Base-by-base conservation (phyloP, 1,140 invertebrate species). In the Luehdorfia chinensis region DNA sequence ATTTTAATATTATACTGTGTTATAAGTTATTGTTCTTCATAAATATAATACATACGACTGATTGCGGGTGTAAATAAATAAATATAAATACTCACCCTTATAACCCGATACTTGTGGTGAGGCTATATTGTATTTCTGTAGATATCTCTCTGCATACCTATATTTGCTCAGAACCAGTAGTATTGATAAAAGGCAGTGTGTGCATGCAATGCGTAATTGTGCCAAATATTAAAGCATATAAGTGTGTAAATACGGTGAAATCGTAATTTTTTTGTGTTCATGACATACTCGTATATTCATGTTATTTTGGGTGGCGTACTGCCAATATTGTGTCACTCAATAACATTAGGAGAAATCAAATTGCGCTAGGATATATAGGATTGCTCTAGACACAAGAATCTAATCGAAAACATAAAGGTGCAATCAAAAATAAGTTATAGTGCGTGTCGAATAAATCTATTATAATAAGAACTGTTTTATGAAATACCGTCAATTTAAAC, bases 21-120 rank as follows among this genome's bases (percentile, higher is more conserved):
- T 30, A 43, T 43, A 66, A 58, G 61, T 48, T 71, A 64, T 68
- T 68, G 65, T 66, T 68, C 80, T 75, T 76, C 83, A 83, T 84
- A 78, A 77, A 80, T 66, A 55, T 63, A 66, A 66, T 61, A 59
- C 74, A 68, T 80, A 80, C 71, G 83, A 86, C 83, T 86, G 83
- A 86, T 75, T 77, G 75, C 80, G 76, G 77, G 75, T 83, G 83
- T 86, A 86, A 71, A 86, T 84, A 84, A 65, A 52, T 27, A 83
- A 85, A 74, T 56, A 33, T 83, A 83, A 80, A 75, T 59, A 58
- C 69, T 77, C 76, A 74, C 73, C 73, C 66, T 67, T 72, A 72
- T 66, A 64, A 45, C 74, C 77, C 77, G 66, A 62, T 55, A 51
- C 68, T 61, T 66, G 66, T 54, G 59, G 59, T 59, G 63, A 72